A percentile compares a stretch with the other conserved stretches of the same genome.
These are phyloP conservation scores for Thera obeliscata DNA, from an alignment of 2,888 invertebrate species.

Conservation along the genomic window DNA sequence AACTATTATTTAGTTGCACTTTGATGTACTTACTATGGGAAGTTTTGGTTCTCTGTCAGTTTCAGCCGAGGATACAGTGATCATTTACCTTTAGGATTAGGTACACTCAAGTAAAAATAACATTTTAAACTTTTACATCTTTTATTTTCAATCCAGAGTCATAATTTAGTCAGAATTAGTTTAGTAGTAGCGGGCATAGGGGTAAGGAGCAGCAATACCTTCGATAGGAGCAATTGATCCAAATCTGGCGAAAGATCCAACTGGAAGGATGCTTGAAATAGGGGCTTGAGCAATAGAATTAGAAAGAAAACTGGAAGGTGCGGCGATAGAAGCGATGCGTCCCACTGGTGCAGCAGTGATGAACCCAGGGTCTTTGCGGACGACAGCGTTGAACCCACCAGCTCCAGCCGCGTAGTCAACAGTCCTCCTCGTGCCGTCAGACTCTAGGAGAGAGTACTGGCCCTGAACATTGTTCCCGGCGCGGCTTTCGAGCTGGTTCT, in stretches of 20 bases:
- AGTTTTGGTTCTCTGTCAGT: too few relatives aligned
- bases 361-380: slow-evolving; percentile 73
- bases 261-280: slow-evolving; percentile 7
- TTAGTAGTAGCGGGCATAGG: slow-evolving; percentile 44
- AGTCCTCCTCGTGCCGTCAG: slow-evolving; percentile 79
- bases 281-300: slow-evolving; percentile 2
- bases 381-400: slow-evolving; percentile 81
- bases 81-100: too few relatives aligned
- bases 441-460: slow-evolving; percentile 70
- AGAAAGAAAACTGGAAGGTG: background rate
- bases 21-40: too few relatives aligned
- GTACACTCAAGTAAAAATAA: background rate
- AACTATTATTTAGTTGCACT: too few relatives aligned
- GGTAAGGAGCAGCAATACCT: slow-evolving; percentile 33
- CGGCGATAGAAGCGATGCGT: background rate
- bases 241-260: slow-evolving; percentile 1
- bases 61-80: too few relatives aligned
- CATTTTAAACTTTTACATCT: background rate
- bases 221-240: slow-evolving; percentile 17
- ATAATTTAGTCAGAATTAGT: background rate
- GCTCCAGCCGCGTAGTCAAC: slow-evolving; percentile 82
- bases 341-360: slow-evolving; percentile 40
- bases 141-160: slow-evolving; percentile 7
- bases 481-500: slow-evolving; percentile 69
- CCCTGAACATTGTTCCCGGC: slow-evolving; percentile 52